A percentile compares a stretch with the other conserved stretches of the same genome.
Evolutionary conservation across 2,888 invertebrate species (phyloP).

Genomic region (Amphipoea lucens): DNA sequence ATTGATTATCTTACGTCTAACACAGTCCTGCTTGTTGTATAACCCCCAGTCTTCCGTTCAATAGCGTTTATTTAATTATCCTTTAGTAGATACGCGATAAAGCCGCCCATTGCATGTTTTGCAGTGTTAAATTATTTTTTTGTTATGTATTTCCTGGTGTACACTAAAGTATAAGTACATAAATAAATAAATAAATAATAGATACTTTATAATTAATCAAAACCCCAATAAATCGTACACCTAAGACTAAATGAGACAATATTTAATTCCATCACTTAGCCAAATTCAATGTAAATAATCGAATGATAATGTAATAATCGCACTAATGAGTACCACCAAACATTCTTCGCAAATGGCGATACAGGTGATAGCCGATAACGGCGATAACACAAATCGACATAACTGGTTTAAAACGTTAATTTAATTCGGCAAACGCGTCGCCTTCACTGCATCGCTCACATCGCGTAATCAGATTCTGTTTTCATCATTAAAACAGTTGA

Average conservation of each 20-base stretch:
- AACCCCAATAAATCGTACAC: neutral
- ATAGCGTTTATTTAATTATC: neutral
- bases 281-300: neutral
- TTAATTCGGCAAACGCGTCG: conserved; percentile 36
- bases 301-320: neutral
- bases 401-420: conserved; percentile 47
- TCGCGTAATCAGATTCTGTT: conserved; percentile 72
- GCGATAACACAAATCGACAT: conserved; percentile 17
- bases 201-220: neutral
- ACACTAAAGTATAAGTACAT: too few relatives aligned
- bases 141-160: neutral
- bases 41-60: neutral
- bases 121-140: neutral
- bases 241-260: neutral
- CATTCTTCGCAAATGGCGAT: conserved; percentile 14
- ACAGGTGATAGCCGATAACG: neutral
- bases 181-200: too few relatives aligned
- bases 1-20: neutral
- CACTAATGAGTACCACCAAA: conserved; percentile 16
- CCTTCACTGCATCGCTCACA: conserved; percentile 42
- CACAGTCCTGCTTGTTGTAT: neutral
- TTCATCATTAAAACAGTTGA: conserved; percentile 79
- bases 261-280: neutral
- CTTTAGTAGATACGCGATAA: neutral
- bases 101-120: neutral